Base-by-base conservation (phyloP, 2,113 vertebrate genomes). In the Cyphomyrus plagiostoma region DNA sequence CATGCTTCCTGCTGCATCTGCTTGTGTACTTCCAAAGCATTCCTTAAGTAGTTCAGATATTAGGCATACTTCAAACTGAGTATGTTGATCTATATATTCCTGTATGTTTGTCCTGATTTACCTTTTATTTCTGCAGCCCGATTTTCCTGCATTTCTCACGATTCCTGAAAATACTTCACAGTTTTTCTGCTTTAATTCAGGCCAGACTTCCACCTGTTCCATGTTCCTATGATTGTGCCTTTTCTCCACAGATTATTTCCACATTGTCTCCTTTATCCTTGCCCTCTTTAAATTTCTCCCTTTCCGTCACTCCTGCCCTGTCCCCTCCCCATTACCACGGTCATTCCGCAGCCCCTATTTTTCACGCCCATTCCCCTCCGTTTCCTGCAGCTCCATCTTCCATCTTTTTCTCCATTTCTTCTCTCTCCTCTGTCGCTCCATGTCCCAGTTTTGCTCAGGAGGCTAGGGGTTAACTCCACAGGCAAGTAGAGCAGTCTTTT, bases 401-500 rank as follows among this genome's bases (percentile, higher is more conserved):
- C 49, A 19, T 53, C 49, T 52, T 35, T n/a, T 26, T 56, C 85
- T 48, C 26, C 30, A 17, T 39, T 77, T 83, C 85, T 53, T 30
- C 85, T 35, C 50, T 19, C 85, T 53, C 50, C 26, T 35, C 42
- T 84, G 15, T 48, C 82, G 21, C 46, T 87, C 50, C 49, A 52
- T 53, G 85, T 87, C 85, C 85, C 85, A 87, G 49, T 56, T 87
- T 87, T 87, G 85, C 85, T 87, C 85, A 56, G 85, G 85, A 87
- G 26, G 26, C n/a, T 30, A 87, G 50, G 85, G 85, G 85, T 87
- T 87, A 87, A 87, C 49, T 87, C 85, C 85, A 53, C n/a, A 35
- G 50, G 30, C 49, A 52, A 87, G 89, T 95, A 88, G 92, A 94
- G 93, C 94, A 92, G 88, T 93, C 92, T 94, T 92, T 92, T 87